Percentiles rank a stretch among this genome's conserved stretches.
Evolutionary conservation across 1,140 invertebrate species (phyloP).

Genomic region (Delia radicum): DNA sequence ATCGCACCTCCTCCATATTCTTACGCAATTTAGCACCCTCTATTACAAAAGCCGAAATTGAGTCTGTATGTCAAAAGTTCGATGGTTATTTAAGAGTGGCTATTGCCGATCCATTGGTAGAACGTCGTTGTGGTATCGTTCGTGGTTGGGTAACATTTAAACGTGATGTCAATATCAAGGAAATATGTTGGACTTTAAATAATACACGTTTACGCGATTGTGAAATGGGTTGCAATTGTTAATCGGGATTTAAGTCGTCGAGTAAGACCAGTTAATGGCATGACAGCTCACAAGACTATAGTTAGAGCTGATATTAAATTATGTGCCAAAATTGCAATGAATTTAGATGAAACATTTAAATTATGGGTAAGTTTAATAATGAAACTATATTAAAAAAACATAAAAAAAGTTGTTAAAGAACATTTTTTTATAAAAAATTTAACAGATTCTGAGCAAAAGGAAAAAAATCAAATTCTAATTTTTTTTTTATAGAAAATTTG

Average conservation of each 20-base stretch:
- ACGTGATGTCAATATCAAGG: conserved; percentile 95
- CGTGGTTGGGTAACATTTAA: conserved; percentile 98
- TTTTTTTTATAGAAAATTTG: too few relatives aligned
- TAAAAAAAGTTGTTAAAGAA: too few relatives aligned
- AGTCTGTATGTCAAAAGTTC: conserved; percentile 94
- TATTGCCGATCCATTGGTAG: conserved; percentile 93
- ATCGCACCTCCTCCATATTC: conserved; percentile 97
- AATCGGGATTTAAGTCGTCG: conserved; percentile 91
- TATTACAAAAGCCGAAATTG: conserved; percentile 95
- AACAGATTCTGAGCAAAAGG: too few relatives aligned
- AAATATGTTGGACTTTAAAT: conserved; percentile 99
- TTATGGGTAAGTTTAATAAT: conserved; percentile 66
- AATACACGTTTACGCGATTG: conserved; percentile 84
- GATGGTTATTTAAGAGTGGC: conserved; percentile 95
- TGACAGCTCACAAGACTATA: conserved; percentile 88
- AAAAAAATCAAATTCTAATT: too few relatives aligned
- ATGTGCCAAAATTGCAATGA: conserved; percentile 92
- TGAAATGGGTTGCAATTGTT: conserved; percentile 90
- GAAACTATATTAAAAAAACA: background rate
- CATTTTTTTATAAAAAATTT: too few relatives aligned
- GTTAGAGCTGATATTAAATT: conserved; percentile 91
- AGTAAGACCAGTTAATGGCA: conserved; percentile 88
- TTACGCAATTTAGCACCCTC: conserved; percentile 91
- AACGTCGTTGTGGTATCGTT: conserved; percentile 86
- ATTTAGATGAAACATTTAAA: conserved; percentile 81